A percentile compares a stretch with the other conserved stretches of the same genome.
phyloP scores from a whole-genome alignment of 2,888 invertebrate genomes.

The Chrysotoxum bicinctum region DNA sequence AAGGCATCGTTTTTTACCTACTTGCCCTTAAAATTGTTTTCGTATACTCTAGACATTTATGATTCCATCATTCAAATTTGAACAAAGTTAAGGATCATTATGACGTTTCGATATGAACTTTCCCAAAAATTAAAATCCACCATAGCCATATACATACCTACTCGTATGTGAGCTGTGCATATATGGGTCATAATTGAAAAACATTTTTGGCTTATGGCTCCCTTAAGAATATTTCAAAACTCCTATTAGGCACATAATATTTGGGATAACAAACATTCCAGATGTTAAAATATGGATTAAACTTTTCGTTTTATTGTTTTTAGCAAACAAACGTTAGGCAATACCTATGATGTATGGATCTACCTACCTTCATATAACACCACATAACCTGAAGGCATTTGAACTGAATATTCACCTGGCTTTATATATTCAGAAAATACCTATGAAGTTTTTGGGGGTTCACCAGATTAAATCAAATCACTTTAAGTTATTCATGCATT shows the following conservation, averaged over 20 bases:
- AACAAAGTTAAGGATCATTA: too few species aligned
- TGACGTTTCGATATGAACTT: too few species aligned
- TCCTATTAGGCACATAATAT: background rate
- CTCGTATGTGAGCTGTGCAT: slow-evolving; percentile 8
- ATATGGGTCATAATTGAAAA: slow-evolving; percentile 10
- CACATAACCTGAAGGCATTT: slow-evolving; percentile 1
- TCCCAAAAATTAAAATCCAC: too few species aligned
- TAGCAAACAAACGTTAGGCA: background rate
- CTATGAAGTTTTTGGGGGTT: slow-evolving; percentile 22
- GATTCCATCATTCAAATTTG: too few species aligned
- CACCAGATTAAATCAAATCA: slow-evolving; percentile 54
- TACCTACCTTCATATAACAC: background rate
- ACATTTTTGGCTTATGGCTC: slow-evolving; percentile 24
- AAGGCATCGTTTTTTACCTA: too few species aligned
- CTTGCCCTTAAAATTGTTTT: too few species aligned
- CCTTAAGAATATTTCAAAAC: background rate
- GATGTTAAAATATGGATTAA: slow-evolving; percentile 30
- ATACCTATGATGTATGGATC: background rate
- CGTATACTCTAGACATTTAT: too few species aligned
- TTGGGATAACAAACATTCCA: slow-evolving; percentile 7
- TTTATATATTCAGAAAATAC: slow-evolving; percentile 7
- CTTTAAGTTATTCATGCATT: slow-evolving; percentile 54
- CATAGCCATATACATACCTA: too few species aligned
- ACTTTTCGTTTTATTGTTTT: slow-evolving; percentile 25
- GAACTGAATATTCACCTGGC: background rate